Evolutionary conservation across 2,888 invertebrate species (phyloP).

Genomic region (Spodoptera picta): DNA sequence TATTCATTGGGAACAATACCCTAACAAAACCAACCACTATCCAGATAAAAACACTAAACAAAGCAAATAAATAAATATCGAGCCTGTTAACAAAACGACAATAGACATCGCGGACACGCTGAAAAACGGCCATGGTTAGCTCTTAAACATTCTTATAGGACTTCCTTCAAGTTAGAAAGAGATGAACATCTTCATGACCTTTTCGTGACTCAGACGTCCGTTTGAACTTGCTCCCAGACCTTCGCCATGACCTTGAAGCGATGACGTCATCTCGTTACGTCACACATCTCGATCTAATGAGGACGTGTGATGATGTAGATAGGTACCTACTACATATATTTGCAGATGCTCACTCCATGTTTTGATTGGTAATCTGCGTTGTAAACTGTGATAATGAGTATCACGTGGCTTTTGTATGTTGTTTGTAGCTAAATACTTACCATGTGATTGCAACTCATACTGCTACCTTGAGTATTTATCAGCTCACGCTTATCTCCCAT

Average conservation of each 20-base stretch:
- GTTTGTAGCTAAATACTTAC: neutral
- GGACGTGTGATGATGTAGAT: constrained; percentile 9
- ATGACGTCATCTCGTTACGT: constrained; percentile 50
- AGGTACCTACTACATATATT: no score
- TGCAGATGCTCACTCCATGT: constrained; percentile 2
- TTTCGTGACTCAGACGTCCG: constrained; percentile 36
- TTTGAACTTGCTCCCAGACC: constrained; percentile 54
- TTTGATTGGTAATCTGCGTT: constrained; percentile 2
- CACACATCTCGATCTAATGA: constrained; percentile 23
- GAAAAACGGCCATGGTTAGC: constrained; percentile 14
- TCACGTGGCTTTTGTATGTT: neutral
- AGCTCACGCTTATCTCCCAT: no score
- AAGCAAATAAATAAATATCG: constrained; percentile 27
- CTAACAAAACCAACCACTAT: neutral
- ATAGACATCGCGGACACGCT: constrained; percentile 1
- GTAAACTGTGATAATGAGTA: neutral
- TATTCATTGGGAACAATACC: constrained; percentile 10
- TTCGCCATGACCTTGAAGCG: constrained; percentile 46
- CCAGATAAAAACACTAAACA: constrained; percentile 1
- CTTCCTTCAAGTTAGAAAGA: constrained; percentile 22
- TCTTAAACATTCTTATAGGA: constrained; percentile 7
- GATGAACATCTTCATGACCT: constrained; percentile 40
- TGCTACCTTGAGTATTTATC: no score
- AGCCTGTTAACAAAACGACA: constrained; percentile 22
- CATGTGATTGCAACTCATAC: no score